Evolutionary conservation across 2,113 vertebrate genomes (phyloP), one percentile per base, ranked within the genome.

Genomic region (Drymodes brunneopygia): DNA sequence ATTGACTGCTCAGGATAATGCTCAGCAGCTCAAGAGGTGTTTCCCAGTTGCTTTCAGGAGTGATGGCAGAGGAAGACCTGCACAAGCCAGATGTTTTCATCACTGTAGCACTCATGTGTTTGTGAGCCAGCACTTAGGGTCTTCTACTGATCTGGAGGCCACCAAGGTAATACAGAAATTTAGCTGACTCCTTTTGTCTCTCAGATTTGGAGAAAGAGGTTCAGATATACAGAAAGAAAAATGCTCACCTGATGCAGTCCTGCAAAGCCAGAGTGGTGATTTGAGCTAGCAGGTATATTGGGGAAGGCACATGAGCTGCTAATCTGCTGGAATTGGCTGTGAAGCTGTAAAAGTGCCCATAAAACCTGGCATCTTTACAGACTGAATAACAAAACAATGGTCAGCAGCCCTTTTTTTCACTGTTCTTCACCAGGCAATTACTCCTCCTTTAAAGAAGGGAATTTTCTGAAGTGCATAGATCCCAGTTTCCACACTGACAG

Each of bases 1-100:
- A 64, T 0, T 22, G 2, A 19, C 15, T 7, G 2, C 8, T 65
- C 35, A 10, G 6, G 25, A 15, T 12, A 66, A 22, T 23, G 7
- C 19, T 45, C 50, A 48, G 31, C 38, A 69, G 21, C 28, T 67
- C 22, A 40, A 53, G 28, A 54, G 11, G 1, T 21, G 15, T 54
- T 81, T 47, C 14, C 31, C 38, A 33, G 11, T 31, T 69, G 50
- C 11, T 77, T 67, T 6, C 1, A 42, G 19, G 33, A 53, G 19
- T 12, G 16, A 53, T 15, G 6, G 16, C 10, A 13, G 14, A 35
- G 27, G n/a, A 69, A 60, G 25, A 54, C 9, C 19, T 27, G 23
- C 20, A 48, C 4, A 28, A 48, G 38, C 2, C 16, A 44, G 27
- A n/a, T 21, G 11, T 50, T 48, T 75, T 23, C 16, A 58, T 44